A percentile compares a stretch with the other conserved stretches of the same genome.
These are phyloP conservation scores for Miopithecus talapoin DNA, from an alignment of 2,797 vertebrate species.

Conservation along the genomic window DNA sequence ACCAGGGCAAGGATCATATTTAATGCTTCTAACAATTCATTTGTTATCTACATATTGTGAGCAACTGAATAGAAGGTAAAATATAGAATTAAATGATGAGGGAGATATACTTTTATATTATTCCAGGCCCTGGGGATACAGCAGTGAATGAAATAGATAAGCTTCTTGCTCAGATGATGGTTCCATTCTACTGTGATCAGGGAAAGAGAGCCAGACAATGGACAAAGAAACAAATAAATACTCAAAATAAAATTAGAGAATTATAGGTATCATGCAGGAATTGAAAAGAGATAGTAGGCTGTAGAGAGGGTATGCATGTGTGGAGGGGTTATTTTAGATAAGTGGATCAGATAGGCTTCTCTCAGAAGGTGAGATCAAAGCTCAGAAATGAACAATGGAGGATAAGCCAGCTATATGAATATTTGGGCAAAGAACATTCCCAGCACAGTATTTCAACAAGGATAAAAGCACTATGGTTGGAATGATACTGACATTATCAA, in stretches of 20 bases:
- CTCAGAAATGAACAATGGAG: neutral
- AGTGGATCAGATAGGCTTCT: neutral
- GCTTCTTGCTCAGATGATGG: neutral
- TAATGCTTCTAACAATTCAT: conserved; percentile 1
- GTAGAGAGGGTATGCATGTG: neutral
- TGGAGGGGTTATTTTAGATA: neutral
- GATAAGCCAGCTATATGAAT: neutral
- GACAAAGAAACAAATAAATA: neutral
- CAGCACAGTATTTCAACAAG: neutral
- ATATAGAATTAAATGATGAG: neutral
- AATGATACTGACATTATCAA: neutral
- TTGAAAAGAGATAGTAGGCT: neutral
- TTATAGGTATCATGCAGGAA: neutral
- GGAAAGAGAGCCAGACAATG: neutral
- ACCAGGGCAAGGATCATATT: neutral
- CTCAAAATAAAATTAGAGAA: neutral
- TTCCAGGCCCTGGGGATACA: neutral
- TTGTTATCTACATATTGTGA: neutral
- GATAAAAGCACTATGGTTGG: neutral
- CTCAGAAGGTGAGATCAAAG: neutral
- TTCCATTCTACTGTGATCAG: neutral
- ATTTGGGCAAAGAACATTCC: neutral
- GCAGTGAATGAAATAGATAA: neutral
- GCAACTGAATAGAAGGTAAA: neutral
- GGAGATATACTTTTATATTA: neutral